Conservation (phyloP, 2,113 vertebrate genomes). For the Fregata magnificens region DNA sequence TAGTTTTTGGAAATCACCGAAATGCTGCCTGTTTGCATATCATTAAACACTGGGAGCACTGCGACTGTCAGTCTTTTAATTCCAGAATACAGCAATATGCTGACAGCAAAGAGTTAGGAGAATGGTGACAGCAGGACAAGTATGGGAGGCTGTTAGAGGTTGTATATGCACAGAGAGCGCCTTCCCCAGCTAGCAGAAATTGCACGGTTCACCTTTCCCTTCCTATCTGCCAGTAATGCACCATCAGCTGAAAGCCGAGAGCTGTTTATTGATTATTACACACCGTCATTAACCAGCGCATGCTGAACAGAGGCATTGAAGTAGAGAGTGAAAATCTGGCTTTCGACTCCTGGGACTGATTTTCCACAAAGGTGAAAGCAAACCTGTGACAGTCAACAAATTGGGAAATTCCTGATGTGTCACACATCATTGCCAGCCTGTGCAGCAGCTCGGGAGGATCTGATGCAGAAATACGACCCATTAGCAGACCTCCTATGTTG, state of each 20-base stretch:
- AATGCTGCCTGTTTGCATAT: background rate
- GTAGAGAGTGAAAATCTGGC: background rate
- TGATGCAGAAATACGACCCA: background rate
- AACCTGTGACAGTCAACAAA: slow-evolving; percentile 27
- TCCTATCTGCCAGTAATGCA: background rate
- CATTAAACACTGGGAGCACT: background rate
- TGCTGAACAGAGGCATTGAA: background rate
- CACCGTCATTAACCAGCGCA: background rate
- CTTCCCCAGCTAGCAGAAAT: background rate
- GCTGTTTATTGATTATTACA: slow-evolving; percentile 23
- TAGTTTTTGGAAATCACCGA: background rate
- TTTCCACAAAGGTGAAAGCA: slow-evolving; percentile 30
- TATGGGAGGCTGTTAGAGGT: background rate
- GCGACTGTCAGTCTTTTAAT: background rate
- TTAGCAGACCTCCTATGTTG: background rate
- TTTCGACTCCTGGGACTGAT: background rate
- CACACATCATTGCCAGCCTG: background rate
- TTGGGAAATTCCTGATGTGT: slow-evolving; percentile 23
- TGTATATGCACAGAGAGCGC: background rate
- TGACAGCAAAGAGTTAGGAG: background rate
- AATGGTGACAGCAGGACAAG: background rate
- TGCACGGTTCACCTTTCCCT: background rate
- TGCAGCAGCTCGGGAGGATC: background rate
- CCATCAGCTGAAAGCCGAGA: slow-evolving; percentile 32
- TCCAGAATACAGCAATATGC: background rate